Base-by-base conservation (phyloP, 2,113 vertebrate genomes). In the Oreochromis aureus region DNA sequence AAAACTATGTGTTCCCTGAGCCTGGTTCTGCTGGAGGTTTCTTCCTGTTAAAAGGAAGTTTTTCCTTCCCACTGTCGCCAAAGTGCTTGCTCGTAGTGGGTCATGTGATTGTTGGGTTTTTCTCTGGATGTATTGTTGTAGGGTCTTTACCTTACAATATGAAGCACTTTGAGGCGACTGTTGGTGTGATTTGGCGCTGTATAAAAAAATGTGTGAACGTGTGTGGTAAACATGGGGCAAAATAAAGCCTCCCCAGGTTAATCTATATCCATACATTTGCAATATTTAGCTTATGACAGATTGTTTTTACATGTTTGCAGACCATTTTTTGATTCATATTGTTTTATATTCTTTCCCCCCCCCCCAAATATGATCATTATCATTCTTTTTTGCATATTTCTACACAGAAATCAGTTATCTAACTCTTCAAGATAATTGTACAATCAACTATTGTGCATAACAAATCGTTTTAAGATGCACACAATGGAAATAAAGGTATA, bases 1-100 rank as follows among this genome's bases (percentile, higher is more conserved):
- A 76, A 76, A 76, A 76, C 44, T 12, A 76, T 19, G 24, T 0
- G 7, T 76, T 63, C 59, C 32, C 10, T 0, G 59, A 63, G 32
- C 32, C 1, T 11, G 18, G 59, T 63, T 63, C 0, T 63, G 2
- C 59, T 1, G 0, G 30, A 63, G 5, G 59, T n/a, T 63, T 63
- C 59, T 12, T 3, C 59, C 59, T 63, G 59, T 63, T 63, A 63
- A 63, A 63, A 7, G 32, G 59, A 7, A 12, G 59, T 63, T 63
- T 63, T 63, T n/a, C 32, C 10, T 63, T 63, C 32, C 1, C 59
- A 36, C 10, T 63, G 59, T 63, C 6, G 1, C 32, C 10, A 63
- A 36, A 63, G 59, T 36, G 6, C 18, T 11, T 4, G 18, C 59
- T 36, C 59, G 19, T 0, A 63, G 32, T 6, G 59, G 59, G 59